Base-by-base conservation (phyloP, 2,888 invertebrate species). In the Drosophila fulvimacula region DNA sequence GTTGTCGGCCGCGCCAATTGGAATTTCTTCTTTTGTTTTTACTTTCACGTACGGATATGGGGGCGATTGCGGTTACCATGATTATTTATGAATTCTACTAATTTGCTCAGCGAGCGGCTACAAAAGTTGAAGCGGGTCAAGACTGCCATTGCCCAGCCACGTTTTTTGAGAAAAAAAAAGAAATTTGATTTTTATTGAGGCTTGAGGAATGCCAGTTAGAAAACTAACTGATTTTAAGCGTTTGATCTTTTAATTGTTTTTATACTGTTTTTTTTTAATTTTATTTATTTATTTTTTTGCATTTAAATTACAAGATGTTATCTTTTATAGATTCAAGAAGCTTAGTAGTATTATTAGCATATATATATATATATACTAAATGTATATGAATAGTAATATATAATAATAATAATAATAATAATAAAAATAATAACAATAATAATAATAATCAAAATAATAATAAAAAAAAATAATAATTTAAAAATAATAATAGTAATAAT, bases 11-110 rank as follows among this genome's bases (percentile, higher is more conserved):
- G 52, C 51, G 69, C 69, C 79, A 78, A 72, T 78, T 82, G 76
- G 77, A 82, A 80, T 85, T 82, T 85, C 71, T 76, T 72, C 74
- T 85, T 72, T 77, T 78, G 80, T 82, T 84, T 84, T 87, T 84
- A 84, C 85, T 84, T 84, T 84, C 82, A 84, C 83, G 82, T 78
- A 67, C 58, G 65, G 46, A 51, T 78, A 79, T 74, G 78, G 75
- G 72, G 78, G 78, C 79, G 78, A 73, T 74, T 67, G 57, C 60
- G 61, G 65, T 56, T 57, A 56, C 17, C 62, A 62, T 59, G 69
- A 72, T 80, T 82, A 82, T 81, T 86, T 86, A 71, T 77, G 81
- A 77, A 72, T 69, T 71, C 82, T 72, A 81, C 84, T 86, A 86
- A 86, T 83, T 81, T 83, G 81, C 66, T 64, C 79, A 81, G 71